Percentiles rank a stretch among this genome's conserved stretches.
Evolutionary conservation across 2,797 vertebrate genomes (phyloP).

Genomic region (Acrossocheilus wenchowensis): DNA sequence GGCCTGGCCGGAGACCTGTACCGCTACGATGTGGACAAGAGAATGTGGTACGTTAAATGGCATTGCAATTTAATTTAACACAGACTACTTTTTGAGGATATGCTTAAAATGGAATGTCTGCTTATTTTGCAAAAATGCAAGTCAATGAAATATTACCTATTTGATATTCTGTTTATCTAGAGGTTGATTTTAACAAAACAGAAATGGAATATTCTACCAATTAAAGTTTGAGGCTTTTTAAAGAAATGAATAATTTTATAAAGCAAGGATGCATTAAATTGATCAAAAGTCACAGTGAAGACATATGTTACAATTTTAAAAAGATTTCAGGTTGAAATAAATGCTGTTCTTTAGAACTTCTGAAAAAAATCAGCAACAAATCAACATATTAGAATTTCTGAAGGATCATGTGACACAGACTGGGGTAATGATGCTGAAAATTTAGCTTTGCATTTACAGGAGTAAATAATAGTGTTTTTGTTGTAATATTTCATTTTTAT

Average conservation of each 20-base stretch:
- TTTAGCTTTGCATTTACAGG: not conserved
- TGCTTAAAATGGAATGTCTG: not conserved
- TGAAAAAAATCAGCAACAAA: too few relatives aligned
- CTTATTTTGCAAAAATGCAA: not conserved
- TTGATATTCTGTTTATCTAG: not conserved
- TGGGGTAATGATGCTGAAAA: not conserved
- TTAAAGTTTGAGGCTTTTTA: not conserved
- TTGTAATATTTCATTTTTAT: not conserved
- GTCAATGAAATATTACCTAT: not conserved
- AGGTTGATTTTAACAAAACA: not conserved
- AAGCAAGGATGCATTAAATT: too few relatives aligned
- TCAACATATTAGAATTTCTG: too few relatives aligned
- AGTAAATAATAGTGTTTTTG: not conserved
- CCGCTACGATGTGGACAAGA: constrained; percentile 85
- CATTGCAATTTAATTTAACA: not conserved
- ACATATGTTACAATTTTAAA: too few relatives aligned
- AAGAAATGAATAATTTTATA: not conserved
- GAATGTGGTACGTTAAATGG: constrained; percentile 82
- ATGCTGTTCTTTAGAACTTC: too few relatives aligned
- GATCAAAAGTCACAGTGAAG: too few relatives aligned
- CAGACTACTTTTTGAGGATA: not conserved
- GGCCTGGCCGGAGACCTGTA: constrained; percentile 95
- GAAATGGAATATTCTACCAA: not conserved
- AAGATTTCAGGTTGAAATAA: too few relatives aligned
- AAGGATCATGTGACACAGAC: too few relatives aligned